A percentile compares a stretch with the other conserved stretches of the same genome.
Conservation (phyloP, 2,113 vertebrate genomes). For the Donacobius atricapilla region DNA sequence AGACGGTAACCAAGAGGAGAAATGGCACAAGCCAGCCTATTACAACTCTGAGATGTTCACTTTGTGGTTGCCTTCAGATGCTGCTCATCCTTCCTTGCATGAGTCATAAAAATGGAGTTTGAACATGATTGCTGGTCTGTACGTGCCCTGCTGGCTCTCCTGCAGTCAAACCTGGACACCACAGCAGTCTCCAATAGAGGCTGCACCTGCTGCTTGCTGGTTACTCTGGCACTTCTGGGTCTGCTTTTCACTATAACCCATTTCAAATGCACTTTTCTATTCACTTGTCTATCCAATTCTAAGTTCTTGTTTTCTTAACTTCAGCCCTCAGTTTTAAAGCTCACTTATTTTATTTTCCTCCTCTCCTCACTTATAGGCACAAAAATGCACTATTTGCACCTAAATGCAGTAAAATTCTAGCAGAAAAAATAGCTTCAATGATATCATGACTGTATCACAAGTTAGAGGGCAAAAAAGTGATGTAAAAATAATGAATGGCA, state of each 20-base stretch:
- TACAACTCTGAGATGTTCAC: not conserved
- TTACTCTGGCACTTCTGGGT: not conserved
- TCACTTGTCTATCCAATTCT: not conserved
- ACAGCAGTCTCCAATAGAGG: rapidly evolving
- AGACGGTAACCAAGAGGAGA: not conserved
- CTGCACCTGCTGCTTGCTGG: rapidly evolving
- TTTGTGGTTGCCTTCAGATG: not conserved
- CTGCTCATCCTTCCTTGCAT: not conserved
- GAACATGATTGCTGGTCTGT: not conserved
- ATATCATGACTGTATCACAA: not conserved
- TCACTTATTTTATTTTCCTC: not conserved
- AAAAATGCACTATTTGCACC: not conserved
- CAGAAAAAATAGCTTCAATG: not conserved
- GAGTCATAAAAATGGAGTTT: not conserved
- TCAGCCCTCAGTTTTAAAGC: not conserved
- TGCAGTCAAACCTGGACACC: not conserved
- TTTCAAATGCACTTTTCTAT: not conserved
- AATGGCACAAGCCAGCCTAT: not conserved
- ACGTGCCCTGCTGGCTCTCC: not conserved
- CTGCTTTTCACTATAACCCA: not conserved
- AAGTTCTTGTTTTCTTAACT: not conserved
- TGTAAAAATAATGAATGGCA: not conserved
- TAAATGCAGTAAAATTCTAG: not conserved
- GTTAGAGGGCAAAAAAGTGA: not conserved
- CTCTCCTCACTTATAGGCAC: not conserved